phyloP scores from a whole-genome alignment of 2,888 invertebrate genomes.

The Drosophila mettleri region DNA sequence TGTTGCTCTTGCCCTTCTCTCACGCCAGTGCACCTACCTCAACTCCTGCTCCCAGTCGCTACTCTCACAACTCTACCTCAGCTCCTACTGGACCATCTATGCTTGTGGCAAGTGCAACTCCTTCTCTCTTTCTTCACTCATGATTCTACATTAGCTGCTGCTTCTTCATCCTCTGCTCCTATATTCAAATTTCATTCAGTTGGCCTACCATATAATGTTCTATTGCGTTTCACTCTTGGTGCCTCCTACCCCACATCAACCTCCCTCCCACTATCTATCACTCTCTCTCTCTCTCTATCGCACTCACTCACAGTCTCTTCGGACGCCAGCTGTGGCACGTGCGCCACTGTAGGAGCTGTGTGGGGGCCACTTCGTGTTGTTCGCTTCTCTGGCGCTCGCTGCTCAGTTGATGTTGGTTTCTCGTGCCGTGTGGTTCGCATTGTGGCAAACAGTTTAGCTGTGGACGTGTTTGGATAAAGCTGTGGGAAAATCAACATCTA shows the following conservation, averaged over 20 bases:
- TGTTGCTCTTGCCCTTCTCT: too few species aligned
- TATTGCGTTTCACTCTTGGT: constrained; percentile 1
- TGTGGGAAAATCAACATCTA: constrained; percentile 25
- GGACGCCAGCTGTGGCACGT: constrained; percentile 59
- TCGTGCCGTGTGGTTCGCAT: constrained; percentile 71
- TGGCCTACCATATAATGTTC: constrained; percentile 10
- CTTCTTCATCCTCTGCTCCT: constrained; percentile 14
- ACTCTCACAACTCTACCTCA: neutral
- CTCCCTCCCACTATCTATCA: too few species aligned
- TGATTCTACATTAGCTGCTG: neutral
- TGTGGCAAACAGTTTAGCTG: constrained; percentile 34
- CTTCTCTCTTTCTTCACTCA: neutral
- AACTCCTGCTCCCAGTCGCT: neutral
- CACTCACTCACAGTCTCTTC: constrained; percentile 3
- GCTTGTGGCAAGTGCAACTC: neutral
- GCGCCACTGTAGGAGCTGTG: constrained; percentile 44
- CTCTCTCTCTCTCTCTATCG: neutral
- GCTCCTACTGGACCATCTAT: neutral
- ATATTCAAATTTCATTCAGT: constrained; percentile 51
- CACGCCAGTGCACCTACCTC: neutral
- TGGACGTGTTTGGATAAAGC: constrained; percentile 22
- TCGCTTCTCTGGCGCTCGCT: constrained; percentile 22
- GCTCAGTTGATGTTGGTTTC: constrained; percentile 77
- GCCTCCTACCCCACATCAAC: too few species aligned
- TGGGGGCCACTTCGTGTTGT: constrained; percentile 11